These are phyloP conservation scores for Hylaeus anthracinus DNA, from an alignment of 1,140 invertebrate species.

Conservation along the genomic window DNA sequence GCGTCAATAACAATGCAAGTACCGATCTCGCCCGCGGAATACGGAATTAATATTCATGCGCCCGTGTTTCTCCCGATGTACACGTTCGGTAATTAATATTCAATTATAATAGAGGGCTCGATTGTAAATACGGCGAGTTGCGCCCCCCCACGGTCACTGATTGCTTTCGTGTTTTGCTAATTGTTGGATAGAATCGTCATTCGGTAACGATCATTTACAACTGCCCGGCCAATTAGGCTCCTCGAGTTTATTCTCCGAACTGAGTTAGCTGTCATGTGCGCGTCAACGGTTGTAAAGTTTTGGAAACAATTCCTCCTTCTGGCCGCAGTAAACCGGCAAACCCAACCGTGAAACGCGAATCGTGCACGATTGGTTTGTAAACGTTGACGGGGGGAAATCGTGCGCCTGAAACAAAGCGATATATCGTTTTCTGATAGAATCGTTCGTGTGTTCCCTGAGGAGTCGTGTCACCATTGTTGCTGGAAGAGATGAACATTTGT, in stretches of 20 bases:
- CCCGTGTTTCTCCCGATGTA: background rate
- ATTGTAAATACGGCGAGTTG: background rate
- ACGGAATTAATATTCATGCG: slow-evolving; percentile 29
- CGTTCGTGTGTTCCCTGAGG: no score
- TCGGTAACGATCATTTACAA: background rate
- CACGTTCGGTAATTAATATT: slow-evolving; percentile 40
- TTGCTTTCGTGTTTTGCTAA: slow-evolving; percentile 31
- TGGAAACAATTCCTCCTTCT: background rate
- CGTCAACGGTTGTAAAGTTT: no score
- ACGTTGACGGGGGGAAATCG: no score
- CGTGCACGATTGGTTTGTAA: no score
- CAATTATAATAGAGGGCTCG: slow-evolving; percentile 20
- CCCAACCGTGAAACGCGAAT: no score
- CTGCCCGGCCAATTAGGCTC: background rate
- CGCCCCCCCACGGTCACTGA: background rate
- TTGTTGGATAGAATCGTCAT: background rate
- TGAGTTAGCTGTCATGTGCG: no score
- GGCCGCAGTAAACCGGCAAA: no score
- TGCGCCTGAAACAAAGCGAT: no score
- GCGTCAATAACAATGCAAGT: slow-evolving; percentile 9
- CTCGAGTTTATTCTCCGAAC: background rate
- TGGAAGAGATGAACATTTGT: no score
- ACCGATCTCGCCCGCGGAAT: slow-evolving; percentile 4
- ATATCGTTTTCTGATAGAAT: no score
- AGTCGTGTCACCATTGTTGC: no score